Conservation (phyloP, 2,113 vertebrate species). For the Tiliqua scincoides region DNA sequence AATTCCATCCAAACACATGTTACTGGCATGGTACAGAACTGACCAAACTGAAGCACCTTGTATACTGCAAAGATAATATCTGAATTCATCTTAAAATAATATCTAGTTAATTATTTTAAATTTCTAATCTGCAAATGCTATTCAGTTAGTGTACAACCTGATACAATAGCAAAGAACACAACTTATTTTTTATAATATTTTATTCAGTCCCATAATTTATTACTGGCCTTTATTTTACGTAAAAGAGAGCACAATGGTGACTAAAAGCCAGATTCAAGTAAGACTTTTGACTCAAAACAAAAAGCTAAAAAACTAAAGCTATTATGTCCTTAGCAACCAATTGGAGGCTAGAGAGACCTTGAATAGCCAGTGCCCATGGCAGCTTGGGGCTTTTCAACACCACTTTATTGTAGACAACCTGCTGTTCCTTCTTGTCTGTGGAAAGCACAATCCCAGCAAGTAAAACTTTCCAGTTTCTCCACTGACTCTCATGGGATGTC, state of each 20-base stretch:
- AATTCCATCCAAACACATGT: not conserved
- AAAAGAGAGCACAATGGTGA: not conserved
- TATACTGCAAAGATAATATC: not conserved
- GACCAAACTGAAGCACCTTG: not conserved
- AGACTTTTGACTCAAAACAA: not conserved
- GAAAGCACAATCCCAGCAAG: not conserved
- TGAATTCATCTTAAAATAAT: too few relatives aligned
- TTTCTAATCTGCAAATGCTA: not conserved
- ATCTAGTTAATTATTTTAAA: not conserved
- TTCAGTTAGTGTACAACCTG: not conserved
- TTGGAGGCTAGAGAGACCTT: not conserved
- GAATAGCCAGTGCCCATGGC: not conserved
- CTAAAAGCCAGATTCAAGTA: not conserved
- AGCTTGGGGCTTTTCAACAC: not conserved
- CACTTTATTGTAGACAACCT: not conserved
- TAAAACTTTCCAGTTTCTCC: not conserved
- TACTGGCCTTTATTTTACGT: not conserved
- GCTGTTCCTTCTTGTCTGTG: not conserved
- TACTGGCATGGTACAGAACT: not conserved
- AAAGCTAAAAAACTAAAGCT: not conserved
- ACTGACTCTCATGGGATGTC: not conserved
- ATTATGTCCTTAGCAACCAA: not conserved
- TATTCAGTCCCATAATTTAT: not conserved
- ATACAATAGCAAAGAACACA: not conserved
- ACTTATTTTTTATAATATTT: too few relatives aligned